Evolutionary conservation across 2,888 invertebrate genomes (phyloP).

Genomic region (Hypomecis punctinalis): DNA sequence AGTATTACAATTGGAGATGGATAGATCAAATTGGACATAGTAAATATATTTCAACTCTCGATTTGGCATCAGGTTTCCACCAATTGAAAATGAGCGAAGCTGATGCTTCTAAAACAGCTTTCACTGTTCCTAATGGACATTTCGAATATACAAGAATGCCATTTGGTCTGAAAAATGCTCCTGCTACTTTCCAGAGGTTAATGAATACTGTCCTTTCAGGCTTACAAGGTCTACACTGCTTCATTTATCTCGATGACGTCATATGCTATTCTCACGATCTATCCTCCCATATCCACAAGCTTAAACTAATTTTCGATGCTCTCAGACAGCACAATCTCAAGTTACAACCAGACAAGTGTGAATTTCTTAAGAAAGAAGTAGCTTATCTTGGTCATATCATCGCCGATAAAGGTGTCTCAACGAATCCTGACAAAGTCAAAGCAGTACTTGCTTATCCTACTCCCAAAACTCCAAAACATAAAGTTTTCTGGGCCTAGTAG

Average conservation of each 20-base stretch:
- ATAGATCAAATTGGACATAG: slow-evolving; percentile 5
- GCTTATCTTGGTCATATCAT: neutral
- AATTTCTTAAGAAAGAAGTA: neutral
- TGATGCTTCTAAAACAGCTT: slow-evolving; percentile 22
- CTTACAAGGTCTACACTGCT: slow-evolving; percentile 1
- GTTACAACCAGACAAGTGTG: slow-evolving; percentile 7
- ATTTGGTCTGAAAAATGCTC: slow-evolving; percentile 9
- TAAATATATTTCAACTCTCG: slow-evolving; percentile 15
- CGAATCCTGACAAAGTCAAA: slow-evolving; percentile 5
- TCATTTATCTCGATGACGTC: slow-evolving; percentile 13
- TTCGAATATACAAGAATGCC: slow-evolving; percentile 23
- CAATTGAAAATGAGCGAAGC: slow-evolving; percentile 13
- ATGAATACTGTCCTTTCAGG: neutral
- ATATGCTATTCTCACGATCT: slow-evolving; percentile 14
- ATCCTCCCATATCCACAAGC: neutral
- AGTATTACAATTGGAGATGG: slow-evolving; percentile 21
- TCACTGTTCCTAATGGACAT: slow-evolving; percentile 18
- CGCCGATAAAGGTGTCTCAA: neutral
- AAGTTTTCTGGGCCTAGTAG: neutral
- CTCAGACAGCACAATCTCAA: slow-evolving; percentile 1
- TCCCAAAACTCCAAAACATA: slow-evolving; percentile 1
- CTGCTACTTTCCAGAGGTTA: slow-evolving; percentile 3
- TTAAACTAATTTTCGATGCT: slow-evolving; percentile 4
- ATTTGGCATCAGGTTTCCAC: slow-evolving; percentile 22
- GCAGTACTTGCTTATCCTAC: slow-evolving; percentile 11